A percentile compares a stretch with the other conserved stretches of the same genome.
phyloP scores from a whole-genome alignment of 2,113 vertebrate species.

The Edolisoma coerulescens region DNA sequence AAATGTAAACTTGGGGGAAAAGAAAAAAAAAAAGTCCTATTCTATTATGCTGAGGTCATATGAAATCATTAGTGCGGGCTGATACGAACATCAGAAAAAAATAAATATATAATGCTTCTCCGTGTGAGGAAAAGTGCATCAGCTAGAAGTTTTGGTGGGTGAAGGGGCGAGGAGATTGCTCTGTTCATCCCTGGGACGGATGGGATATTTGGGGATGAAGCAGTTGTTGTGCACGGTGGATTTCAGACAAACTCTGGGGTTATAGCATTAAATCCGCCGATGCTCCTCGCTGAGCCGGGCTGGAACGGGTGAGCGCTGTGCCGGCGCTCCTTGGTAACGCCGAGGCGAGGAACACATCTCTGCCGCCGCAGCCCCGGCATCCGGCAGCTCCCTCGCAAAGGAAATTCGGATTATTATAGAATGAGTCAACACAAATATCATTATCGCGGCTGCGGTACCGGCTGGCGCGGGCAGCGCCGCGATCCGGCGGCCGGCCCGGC shows the following conservation, averaged over 20 bases:
- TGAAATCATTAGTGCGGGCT: not conserved
- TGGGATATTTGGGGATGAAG: not conserved
- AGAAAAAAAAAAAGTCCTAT: not conserved
- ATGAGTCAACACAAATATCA: not conserved
- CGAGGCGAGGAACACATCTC: not conserved
- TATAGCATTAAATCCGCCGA: accelerated
- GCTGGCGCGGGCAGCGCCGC: not conserved
- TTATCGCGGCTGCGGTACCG: not conserved
- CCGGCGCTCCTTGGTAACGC: not conserved
- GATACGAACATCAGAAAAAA: not conserved
- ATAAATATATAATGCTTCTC: not conserved
- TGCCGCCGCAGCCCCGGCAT: not conserved
- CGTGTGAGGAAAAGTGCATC: not conserved
- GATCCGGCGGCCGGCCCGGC: not conserved
- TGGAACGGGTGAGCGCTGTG: accelerated
- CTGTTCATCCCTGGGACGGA: not conserved
- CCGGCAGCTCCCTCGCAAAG: not conserved
- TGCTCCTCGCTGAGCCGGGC: not conserved
- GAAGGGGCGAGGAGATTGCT: not conserved
- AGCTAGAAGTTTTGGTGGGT: not conserved
- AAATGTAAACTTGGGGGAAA: slow-evolving; percentile 58
- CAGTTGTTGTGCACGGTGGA: accelerated
- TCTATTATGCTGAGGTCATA: slow-evolving; percentile 49
- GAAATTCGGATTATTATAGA: not conserved
- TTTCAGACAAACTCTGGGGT: not conserved